phyloP scores from a whole-genome alignment of 2,113 vertebrate genomes.

The Alosa alosa region DNA sequence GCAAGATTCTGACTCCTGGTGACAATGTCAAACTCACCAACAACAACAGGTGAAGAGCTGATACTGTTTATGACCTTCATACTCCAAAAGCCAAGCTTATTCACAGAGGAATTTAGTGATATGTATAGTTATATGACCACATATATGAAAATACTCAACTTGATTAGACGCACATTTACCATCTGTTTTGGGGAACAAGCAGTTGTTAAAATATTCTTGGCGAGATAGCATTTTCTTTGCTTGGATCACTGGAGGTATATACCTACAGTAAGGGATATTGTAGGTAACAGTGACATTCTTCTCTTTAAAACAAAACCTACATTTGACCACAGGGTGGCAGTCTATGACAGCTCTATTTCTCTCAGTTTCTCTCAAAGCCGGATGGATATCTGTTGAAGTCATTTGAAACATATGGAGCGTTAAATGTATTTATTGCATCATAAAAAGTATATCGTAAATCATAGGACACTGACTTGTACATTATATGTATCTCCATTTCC shows the following conservation, averaged over 20 bases:
- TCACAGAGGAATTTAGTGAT: background rate
- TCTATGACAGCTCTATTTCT: constrained; percentile 7
- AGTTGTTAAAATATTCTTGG: background rate
- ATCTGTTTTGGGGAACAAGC: background rate
- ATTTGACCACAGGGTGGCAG: constrained; percentile 43
- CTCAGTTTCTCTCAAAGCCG: background rate
- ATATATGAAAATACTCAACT: background rate
- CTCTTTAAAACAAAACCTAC: background rate
- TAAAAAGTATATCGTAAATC: background rate
- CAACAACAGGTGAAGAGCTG: constrained; percentile 69
- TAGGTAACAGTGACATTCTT: background rate
- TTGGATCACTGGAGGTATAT: background rate
- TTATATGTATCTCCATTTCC: background rate
- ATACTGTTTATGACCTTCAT: background rate
- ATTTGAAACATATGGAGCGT: background rate
- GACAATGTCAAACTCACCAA: constrained; percentile 70
- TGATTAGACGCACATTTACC: background rate
- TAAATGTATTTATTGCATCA: background rate
- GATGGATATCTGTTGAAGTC: background rate
- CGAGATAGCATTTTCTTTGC: background rate
- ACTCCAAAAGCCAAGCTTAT: background rate
- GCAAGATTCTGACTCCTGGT: constrained; percentile 65
- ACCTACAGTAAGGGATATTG: background rate
- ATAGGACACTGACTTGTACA: background rate
- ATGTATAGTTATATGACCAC: background rate